Conservation (phyloP, 2,888 invertebrate genomes). For the Girardia tigrina region DNA sequence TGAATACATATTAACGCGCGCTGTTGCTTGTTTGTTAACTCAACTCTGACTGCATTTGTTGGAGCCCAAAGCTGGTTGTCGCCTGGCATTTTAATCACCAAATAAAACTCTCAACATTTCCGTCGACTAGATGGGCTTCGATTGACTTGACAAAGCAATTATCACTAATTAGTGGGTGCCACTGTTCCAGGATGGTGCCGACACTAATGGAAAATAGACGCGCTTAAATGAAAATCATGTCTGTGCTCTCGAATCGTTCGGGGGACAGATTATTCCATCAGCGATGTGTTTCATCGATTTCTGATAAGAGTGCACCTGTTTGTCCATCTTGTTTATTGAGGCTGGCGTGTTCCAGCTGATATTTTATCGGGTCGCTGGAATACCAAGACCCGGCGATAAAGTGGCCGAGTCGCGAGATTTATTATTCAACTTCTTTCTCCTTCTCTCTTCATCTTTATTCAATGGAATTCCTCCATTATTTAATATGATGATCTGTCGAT, state of each 20-base stretch:
- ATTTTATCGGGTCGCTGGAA: too few species aligned
- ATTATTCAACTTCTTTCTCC: too few species aligned
- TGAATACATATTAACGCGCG: not conserved
- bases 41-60: not conserved
- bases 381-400: too few species aligned
- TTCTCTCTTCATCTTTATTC: too few species aligned
- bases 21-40: not conserved
- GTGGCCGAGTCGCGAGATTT: too few species aligned
- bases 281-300: not conserved
- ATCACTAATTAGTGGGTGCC: slow-evolving; percentile 2
- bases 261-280: not conserved
- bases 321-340: too few species aligned
- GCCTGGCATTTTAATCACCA: slow-evolving; percentile 1
- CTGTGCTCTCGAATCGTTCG: not conserved
- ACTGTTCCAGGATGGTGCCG: slow-evolving; percentile 17
- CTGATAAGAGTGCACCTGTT: slow-evolving; percentile 17
- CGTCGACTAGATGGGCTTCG: not conserved
- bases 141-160: slow-evolving; percentile 20
- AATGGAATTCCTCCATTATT: too few species aligned
- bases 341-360: too few species aligned
- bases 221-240: not conserved
- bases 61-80: not conserved
- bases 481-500: too few species aligned
- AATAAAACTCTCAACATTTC: slow-evolving; percentile 4
- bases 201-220: slow-evolving; percentile 9